These are phyloP conservation scores for Drosophila incognita DNA, from an alignment of 2,888 invertebrate genomes.

Conservation along the genomic window DNA sequence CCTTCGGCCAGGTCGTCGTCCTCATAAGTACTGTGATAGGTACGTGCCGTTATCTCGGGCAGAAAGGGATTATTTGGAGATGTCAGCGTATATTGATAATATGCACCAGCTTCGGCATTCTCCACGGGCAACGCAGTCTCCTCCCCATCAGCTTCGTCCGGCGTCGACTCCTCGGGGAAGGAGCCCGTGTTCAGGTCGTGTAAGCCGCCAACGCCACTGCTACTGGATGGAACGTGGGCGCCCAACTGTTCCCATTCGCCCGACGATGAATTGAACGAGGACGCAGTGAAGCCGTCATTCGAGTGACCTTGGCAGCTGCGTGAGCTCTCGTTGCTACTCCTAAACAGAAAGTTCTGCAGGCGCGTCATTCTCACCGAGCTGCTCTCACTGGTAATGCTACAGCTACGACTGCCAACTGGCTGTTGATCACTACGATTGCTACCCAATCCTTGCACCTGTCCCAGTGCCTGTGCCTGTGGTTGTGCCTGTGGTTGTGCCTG, in stretches of 20 bases:
- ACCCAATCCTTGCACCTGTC: conserved; percentile 59
- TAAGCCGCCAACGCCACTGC: conserved; percentile 40
- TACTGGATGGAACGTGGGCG: conserved; percentile 47
- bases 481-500: neutral
- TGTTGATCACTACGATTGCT: conserved; percentile 63
- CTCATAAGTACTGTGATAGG: conserved; percentile 81
- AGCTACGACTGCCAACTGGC: conserved; percentile 73
- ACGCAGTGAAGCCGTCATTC: conserved; percentile 82
- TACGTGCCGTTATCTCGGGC: conserved; percentile 84
- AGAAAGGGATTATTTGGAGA: conserved; percentile 85
- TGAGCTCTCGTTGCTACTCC: conserved; percentile 81
- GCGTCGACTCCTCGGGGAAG: conserved; percentile 62
- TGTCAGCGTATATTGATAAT: conserved; percentile 83
- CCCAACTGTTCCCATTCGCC: conserved; percentile 82
- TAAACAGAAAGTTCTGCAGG: conserved; percentile 83
- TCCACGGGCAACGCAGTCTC: conserved; percentile 52
- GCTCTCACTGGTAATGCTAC: conserved; percentile 81
- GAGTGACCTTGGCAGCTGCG: conserved; percentile 81
- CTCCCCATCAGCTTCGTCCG: conserved; percentile 49
- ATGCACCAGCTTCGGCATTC: conserved; percentile 65
- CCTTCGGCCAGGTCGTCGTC: conserved; percentile 55
- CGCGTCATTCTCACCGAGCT: conserved; percentile 79
- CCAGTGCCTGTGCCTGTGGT: conserved; percentile 27
- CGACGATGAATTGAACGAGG: conserved; percentile 81
- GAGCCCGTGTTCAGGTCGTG: conserved; percentile 64